phyloP scores from a whole-genome alignment of 2,888 invertebrate genomes.

The Aquatica leii region DNA sequence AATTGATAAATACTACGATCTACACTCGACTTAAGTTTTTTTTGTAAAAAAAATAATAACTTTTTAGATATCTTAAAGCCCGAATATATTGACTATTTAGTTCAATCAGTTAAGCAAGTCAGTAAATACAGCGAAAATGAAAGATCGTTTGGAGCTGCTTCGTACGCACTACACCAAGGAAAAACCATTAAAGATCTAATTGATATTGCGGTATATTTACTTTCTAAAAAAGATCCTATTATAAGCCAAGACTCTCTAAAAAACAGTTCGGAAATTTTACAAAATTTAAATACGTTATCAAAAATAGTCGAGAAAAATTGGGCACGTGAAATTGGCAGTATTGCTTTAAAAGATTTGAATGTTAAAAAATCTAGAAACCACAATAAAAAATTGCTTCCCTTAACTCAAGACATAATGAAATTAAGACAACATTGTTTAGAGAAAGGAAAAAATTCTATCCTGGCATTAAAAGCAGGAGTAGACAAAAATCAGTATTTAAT shows the following conservation, averaged over 20 bases:
- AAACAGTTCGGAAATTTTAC: no score
- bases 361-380: conserved; percentile 5
- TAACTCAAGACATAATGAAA: conserved; percentile 4
- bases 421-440: background rate
- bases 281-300: background rate
- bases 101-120: background rate
- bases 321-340: background rate
- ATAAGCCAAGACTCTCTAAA: background rate
- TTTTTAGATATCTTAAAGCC: no score
- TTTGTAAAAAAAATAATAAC: no score
- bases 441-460: no score
- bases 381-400: background rate
- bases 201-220: background rate
- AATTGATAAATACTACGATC: no score
- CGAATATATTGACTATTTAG: conserved; percentile 5
- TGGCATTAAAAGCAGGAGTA: no score
- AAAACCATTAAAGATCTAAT: no score
- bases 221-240: background rate
- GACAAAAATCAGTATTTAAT: no score
- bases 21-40: no score
- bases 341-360: conserved; percentile 1
- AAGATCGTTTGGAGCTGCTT: conserved; percentile 2
- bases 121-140: background rate
- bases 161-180: background rate
- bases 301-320: background rate